phyloP scores from a whole-genome alignment of 2,113 vertebrate species.

The Nothoprocta perdicaria region DNA sequence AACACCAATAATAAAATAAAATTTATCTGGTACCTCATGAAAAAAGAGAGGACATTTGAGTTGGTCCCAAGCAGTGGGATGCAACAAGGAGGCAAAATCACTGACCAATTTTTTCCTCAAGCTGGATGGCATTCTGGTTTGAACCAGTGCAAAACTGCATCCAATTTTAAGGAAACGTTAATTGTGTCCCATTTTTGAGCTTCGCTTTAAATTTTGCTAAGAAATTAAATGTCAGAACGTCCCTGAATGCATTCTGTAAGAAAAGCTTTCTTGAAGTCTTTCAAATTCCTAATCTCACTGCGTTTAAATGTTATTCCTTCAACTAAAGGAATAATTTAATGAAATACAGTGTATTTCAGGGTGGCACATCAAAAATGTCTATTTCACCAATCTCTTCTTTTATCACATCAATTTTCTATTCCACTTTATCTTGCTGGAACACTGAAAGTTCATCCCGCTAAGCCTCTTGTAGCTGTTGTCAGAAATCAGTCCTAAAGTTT shows the following conservation, averaged over 20 bases:
- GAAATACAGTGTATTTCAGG: background rate
- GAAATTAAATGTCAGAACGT: constrained; percentile 59
- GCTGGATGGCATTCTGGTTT: background rate
- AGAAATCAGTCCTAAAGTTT: constrained; percentile 12
- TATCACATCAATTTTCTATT: background rate
- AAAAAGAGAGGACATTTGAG: background rate
- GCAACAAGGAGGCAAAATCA: background rate
- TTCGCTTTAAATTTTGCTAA: background rate
- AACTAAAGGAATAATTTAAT: constrained; percentile 20
- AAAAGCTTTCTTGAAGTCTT: constrained; percentile 48
- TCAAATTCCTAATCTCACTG: constrained; percentile 28
- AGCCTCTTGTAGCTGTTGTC: background rate
- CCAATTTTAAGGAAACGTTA: constrained; percentile 26
- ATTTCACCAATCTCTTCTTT: constrained; percentile 5
- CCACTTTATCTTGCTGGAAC: background rate
- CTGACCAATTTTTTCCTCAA: background rate
- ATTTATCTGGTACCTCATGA: constrained; percentile 15
- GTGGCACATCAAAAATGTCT: background rate
- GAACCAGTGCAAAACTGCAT: background rate
- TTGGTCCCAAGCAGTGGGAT: background rate
- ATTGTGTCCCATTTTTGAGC: constrained; percentile 36
- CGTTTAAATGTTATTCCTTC: constrained; percentile 38
- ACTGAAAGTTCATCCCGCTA: constrained; percentile 9
- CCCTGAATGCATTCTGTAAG: constrained; percentile 18
- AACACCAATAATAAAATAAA: constrained; percentile 34